Percentiles rank a stretch among this genome's conserved stretches.
Conservation (phyloP, 30 jellyfish, hydroid and myxozoan genomes). For the Chironex yamaguchii region DNA sequence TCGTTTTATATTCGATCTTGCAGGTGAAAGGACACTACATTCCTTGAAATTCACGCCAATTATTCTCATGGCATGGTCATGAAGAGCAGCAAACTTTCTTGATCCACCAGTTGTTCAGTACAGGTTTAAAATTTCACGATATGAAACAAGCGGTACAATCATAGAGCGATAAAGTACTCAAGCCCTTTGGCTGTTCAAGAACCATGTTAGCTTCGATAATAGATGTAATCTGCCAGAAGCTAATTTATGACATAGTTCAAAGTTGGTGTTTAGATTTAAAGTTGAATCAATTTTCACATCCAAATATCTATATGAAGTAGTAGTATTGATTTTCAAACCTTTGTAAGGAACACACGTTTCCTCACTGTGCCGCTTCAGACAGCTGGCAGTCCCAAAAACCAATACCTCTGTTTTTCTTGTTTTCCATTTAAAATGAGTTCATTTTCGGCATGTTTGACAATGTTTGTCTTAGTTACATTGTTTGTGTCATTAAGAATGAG, state of each 20-base stretch:
- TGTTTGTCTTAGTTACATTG: conserved; percentile 23
- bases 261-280: conserved; percentile 35
- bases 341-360: conserved; percentile 1
- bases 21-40: conserved; percentile 50
- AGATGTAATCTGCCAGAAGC: conserved; percentile 68
- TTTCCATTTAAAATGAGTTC: conserved; percentile 17
- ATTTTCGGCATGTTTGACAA: conserved; percentile 53
- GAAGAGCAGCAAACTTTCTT: conserved; percentile 53
- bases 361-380: conserved; percentile 45
- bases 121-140: too few relatives aligned
- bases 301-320: conserved; percentile 9
- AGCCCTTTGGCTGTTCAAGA: too few relatives aligned
- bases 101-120: conserved; percentile 24
- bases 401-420: conserved; percentile 49
- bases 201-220: conserved; percentile 36
- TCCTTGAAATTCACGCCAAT: conserved; percentile 38
- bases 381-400: conserved; percentile 62
- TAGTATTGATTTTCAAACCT: conserved; percentile 11
- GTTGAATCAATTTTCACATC: conserved; percentile 43
- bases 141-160: too few relatives aligned
- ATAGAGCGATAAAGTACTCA: too few relatives aligned
- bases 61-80: conserved; percentile 36
- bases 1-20: conserved; percentile 35
- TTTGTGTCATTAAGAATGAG: conserved; percentile 32
- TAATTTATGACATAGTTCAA: conserved; percentile 21